phyloP scores from a whole-genome alignment of 2,797 vertebrate genomes.

The Tympanoctomys barrerae region DNA sequence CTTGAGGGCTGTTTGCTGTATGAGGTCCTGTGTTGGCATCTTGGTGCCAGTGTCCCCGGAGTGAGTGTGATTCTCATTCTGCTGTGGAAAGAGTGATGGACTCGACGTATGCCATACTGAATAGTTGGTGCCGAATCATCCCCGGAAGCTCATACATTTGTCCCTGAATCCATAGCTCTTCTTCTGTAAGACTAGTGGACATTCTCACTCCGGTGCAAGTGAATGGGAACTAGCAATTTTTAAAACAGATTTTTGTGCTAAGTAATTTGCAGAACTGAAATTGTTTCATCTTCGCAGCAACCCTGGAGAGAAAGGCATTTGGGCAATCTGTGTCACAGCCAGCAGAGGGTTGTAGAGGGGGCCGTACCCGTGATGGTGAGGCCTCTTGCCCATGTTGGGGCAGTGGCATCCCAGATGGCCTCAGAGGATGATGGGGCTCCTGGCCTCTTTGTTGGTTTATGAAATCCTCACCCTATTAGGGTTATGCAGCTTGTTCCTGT shows the following conservation, averaged over 20 bases:
- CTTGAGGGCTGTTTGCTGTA: neutral
- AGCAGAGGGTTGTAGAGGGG: neutral
- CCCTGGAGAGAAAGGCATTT: neutral
- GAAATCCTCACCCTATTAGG: neutral
- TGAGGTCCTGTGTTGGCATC: neutral
- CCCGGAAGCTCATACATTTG: neutral
- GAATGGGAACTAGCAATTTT: neutral
- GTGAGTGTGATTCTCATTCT: neutral
- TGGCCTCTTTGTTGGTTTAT: neutral
- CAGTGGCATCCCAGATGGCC: neutral
- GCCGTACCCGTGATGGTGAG: neutral
- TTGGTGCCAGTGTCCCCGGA: neutral
- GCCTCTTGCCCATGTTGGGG: neutral
- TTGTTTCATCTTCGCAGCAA: neutral
- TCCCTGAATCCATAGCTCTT: neutral
- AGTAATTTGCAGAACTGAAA: neutral
- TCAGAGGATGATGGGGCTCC: neutral
- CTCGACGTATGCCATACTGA: neutral
- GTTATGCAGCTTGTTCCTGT: neutral
- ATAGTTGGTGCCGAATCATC: neutral
- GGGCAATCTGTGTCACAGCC: neutral
- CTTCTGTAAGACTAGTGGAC: neutral
- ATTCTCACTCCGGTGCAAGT: neutral
- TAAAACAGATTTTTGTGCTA: neutral
- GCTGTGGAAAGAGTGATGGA: neutral